Conservation (phyloP, 2,888 invertebrate species). For the Phasia obesa region DNA sequence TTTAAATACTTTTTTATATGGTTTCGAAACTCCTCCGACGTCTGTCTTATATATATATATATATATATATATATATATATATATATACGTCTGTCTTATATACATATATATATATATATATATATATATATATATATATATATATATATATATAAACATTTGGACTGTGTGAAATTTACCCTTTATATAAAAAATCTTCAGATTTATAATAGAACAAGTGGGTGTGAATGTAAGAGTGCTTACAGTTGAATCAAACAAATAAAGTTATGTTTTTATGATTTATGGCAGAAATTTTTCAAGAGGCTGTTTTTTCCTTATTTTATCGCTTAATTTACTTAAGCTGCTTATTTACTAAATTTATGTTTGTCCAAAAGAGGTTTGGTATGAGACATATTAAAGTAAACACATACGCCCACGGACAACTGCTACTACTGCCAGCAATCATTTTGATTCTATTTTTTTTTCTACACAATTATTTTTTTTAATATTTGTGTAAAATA, state of each 20-base stretch:
- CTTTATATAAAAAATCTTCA: conserved; percentile 4
- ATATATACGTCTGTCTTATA: no score
- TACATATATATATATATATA: no score
- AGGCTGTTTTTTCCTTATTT: conserved; percentile 8
- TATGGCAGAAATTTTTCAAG: conserved; percentile 34
- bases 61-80: no score
- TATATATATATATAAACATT: no score
- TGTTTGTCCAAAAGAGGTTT: conserved; percentile 26
- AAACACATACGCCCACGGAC: not conserved
- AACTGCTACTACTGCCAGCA: conserved; percentile 1
- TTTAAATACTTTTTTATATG: no score
- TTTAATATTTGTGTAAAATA: not conserved
- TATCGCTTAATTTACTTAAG: not conserved
- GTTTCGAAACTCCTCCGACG: no score
- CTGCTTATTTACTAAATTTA: conserved; percentile 12
- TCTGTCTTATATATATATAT: no score
- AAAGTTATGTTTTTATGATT: conserved; percentile 33
- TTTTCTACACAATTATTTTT: not conserved
- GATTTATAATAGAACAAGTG: not conserved
- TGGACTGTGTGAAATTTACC: not conserved
- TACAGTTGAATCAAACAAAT: not conserved
- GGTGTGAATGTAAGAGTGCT: not conserved
- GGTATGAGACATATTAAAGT: conserved; percentile 9
- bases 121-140: no score
- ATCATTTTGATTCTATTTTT: conserved; percentile 26